These are phyloP conservation scores for Callaeas wilsoni DNA, from an alignment of 2,113 vertebrate species.

Conservation along the genomic window DNA sequence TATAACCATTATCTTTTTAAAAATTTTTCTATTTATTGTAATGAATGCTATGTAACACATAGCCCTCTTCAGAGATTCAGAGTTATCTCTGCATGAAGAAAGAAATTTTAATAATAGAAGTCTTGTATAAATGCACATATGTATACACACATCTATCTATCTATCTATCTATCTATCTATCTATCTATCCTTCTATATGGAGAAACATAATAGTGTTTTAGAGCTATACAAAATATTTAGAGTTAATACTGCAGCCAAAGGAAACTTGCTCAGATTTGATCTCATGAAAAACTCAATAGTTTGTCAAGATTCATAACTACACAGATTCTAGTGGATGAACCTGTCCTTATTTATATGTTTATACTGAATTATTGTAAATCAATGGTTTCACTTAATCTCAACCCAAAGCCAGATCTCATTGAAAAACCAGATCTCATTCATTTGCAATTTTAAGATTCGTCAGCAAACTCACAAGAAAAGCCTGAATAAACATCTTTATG, in stretches of 20 bases:
- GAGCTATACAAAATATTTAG: neutral
- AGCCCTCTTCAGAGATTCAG: neutral
- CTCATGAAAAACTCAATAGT: neutral
- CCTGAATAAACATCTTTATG: neutral
- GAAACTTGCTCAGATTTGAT: neutral
- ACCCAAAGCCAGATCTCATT: neutral
- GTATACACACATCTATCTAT: neutral
- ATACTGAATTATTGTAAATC: neutral
- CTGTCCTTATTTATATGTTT: neutral
- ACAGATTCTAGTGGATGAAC: neutral
- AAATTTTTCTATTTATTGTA: neutral
- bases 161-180: neutral
- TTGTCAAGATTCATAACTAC: neutral
- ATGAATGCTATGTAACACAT: neutral
- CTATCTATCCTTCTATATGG: neutral
- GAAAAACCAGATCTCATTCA: neutral
- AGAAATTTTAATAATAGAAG: neutral
- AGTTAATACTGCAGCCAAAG: neutral
- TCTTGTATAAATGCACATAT: neutral
- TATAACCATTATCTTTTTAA: rapidly evolving
- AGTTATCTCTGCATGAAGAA: neutral
- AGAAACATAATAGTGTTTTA: neutral
- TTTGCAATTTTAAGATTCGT: neutral
- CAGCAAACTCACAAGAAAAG: neutral
- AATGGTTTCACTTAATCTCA: neutral